Evolutionary conservation across 2,797 vertebrate species (phyloP).

Genomic region (Acipenser transmontanus): DNA sequence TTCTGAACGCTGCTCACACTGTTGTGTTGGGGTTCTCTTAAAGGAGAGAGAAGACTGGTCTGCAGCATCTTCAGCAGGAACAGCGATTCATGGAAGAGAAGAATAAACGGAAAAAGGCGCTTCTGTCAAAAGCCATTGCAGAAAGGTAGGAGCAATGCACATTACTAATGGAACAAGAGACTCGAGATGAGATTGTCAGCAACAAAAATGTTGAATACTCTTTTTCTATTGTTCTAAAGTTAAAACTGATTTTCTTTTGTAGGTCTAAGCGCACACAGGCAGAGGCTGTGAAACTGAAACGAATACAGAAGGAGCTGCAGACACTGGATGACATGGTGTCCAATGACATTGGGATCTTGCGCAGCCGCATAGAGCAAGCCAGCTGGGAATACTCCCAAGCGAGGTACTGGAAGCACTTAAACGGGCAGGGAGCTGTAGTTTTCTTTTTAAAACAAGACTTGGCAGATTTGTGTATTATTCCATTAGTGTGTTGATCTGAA

Average conservation of each 20-base stretch:
- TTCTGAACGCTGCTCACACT: not conserved
- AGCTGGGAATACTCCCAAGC: conserved; percentile 82
- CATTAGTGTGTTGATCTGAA: no score
- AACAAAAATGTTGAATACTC: no score
- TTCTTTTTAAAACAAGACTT: no score
- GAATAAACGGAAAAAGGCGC: conserved; percentile 88
- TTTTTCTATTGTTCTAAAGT: no score
- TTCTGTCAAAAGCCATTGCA: conserved; percentile 84
- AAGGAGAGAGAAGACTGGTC: conserved; percentile 79
- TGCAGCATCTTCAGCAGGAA: conserved; percentile 82
- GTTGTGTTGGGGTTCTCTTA: conserved; percentile 12
- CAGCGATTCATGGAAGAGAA: conserved; percentile 85
- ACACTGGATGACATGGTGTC: conserved; percentile 89
- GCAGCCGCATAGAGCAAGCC: conserved; percentile 82
- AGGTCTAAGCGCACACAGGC: conserved; percentile 91
- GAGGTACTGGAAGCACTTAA: conserved; percentile 49
- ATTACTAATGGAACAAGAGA: not conserved
- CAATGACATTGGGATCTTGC: conserved; percentile 82
- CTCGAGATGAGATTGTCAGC: no score
- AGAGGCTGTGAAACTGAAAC: conserved; percentile 82
- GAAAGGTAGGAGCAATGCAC: conserved; percentile 69
- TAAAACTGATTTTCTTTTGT: no score
- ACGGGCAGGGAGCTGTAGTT: no score
- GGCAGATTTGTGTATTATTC: no score
- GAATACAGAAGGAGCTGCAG: conserved; percentile 89